Evolutionary conservation across 2,113 vertebrate genomes (phyloP).

Genomic region (Lutjanus erythropterus): DNA sequence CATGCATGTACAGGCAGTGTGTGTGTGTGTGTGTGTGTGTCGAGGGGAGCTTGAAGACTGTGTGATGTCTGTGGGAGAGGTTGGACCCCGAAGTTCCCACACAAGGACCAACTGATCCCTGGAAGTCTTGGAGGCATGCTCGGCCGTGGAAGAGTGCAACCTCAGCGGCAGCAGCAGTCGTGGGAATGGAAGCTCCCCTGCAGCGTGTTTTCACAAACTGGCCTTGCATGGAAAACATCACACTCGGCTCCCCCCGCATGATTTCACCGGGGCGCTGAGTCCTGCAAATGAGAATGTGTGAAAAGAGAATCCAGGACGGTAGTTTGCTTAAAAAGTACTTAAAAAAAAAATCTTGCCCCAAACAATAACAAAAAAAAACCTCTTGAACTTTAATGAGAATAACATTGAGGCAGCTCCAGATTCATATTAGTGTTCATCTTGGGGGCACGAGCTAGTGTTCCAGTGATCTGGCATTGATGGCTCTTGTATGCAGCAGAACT

Average conservation of each 20-base stretch:
- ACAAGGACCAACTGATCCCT: slow-evolving; percentile 42
- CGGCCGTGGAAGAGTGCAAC: slow-evolving; percentile 33
- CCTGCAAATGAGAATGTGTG: slow-evolving; percentile 16
- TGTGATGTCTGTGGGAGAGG: slow-evolving; percentile 65
- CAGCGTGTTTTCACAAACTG: slow-evolving; percentile 29
- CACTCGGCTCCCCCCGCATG: neutral
- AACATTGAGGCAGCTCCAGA: slow-evolving; percentile 22
- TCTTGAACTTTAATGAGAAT: slow-evolving; percentile 60
- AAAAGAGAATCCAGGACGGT: slow-evolving; percentile 23
- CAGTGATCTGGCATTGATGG: slow-evolving; percentile 22
- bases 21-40: slow-evolving; percentile 16
- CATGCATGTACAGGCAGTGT: neutral
- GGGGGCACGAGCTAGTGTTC: slow-evolving; percentile 39
- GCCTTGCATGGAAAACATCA: slow-evolving; percentile 32
- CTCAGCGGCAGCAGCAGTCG: slow-evolving; percentile 37
- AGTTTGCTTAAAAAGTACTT: slow-evolving; percentile 24
- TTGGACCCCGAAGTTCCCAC: slow-evolving; percentile 69
- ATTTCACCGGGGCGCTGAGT: slow-evolving; percentile 38
- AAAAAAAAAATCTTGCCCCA: neutral
- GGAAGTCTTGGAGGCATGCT: slow-evolving; percentile 33
- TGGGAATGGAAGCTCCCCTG: slow-evolving; percentile 49
- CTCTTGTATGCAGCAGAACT: slow-evolving; percentile 16
- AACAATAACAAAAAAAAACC: slow-evolving; percentile 19
- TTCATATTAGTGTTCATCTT: slow-evolving; percentile 50
- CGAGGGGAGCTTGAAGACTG: slow-evolving; percentile 16